A percentile compares a stretch with the other conserved stretches of the same genome.
These are phyloP conservation scores for Mallateleia sp. DNA, from an alignment of 2,888 invertebrate genomes.

Conservation along the genomic window DNA sequence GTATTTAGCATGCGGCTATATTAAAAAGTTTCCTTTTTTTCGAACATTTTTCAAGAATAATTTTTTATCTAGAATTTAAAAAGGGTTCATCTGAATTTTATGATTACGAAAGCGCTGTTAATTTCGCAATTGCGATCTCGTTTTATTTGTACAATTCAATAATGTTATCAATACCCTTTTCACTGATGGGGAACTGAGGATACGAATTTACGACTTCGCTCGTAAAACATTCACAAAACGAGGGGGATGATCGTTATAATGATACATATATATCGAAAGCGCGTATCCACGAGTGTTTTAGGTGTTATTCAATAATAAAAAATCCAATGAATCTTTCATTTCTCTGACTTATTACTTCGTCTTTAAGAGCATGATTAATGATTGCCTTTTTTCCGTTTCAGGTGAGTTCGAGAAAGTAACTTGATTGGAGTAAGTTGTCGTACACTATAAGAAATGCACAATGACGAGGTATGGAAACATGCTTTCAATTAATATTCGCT, in stretches of 20 bases:
- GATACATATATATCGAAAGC: constrained; percentile 29
- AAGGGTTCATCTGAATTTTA: too few species aligned
- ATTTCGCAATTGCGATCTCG: constrained; percentile 36
- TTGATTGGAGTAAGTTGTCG: not conserved
- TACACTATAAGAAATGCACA: not conserved
- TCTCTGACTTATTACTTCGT: not conserved
- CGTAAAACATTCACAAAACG: constrained; percentile 55
- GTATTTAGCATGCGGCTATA: too few species aligned
- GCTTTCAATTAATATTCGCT: constrained; percentile 35
- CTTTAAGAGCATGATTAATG: constrained; percentile 10
- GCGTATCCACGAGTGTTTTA: constrained; percentile 26
- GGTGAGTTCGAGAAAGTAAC: constrained; percentile 9
- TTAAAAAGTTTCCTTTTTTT: too few species aligned
- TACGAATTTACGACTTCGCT: constrained; percentile 55
- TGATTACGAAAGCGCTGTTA: constrained; percentile 48
- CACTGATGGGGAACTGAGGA: constrained; percentile 39
- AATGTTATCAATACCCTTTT: constrained; percentile 46
- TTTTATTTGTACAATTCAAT: constrained; percentile 47
- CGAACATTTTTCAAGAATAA: too few species aligned
- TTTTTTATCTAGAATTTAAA: too few species aligned
- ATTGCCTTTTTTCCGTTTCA: constrained; percentile 17
- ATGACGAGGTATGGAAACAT: not conserved
- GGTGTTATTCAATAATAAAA: constrained; percentile 42
- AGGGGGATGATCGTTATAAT: constrained; percentile 46
- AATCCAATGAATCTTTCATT: constrained; percentile 31